Conservation (phyloP, 2,888 invertebrate species). For the Tholera decimalis region DNA sequence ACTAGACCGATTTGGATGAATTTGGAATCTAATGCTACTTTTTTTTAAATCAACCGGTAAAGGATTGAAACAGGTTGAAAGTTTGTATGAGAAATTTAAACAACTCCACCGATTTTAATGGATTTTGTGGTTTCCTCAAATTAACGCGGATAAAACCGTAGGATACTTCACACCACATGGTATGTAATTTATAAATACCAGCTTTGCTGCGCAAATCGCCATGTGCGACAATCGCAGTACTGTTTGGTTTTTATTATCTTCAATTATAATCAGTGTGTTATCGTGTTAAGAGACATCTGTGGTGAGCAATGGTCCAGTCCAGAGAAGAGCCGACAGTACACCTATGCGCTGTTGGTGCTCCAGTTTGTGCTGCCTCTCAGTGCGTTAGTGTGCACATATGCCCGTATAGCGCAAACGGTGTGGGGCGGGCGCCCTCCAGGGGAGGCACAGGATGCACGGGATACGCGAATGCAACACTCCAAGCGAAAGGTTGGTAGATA, state of each 20-base stretch:
- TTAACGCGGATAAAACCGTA: too few relatives aligned
- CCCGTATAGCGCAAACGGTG: slow-evolving; percentile 96
- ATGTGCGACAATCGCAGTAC: background rate
- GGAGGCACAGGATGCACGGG: slow-evolving; percentile 96
- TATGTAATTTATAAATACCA: too few relatives aligned
- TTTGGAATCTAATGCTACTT: too few relatives aligned
- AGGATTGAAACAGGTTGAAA: too few relatives aligned
- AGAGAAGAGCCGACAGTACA: slow-evolving; percentile 94
- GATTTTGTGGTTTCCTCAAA: too few relatives aligned
- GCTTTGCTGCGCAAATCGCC: background rate
- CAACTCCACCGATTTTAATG: too few relatives aligned
- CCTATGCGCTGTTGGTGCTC: slow-evolving; percentile 94
- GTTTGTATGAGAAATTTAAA: too few relatives aligned
- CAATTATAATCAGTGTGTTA: slow-evolving; percentile 2
- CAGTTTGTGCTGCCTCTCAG: slow-evolving; percentile 96
- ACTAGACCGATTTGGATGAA: too few relatives aligned
- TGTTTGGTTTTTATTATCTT: background rate
- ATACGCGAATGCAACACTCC: slow-evolving; percentile 95
- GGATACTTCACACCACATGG: too few relatives aligned
- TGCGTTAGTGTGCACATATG: slow-evolving; percentile 96
- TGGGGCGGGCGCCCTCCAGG: slow-evolving; percentile 97
- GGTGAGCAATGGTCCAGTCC: slow-evolving; percentile 93
- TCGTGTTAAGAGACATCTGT: slow-evolving; percentile 93
- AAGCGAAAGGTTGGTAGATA: slow-evolving; percentile 94
- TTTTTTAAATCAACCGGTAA: too few relatives aligned